Percentiles rank a stretch among this genome's conserved stretches.
These are phyloP conservation scores for Patagioenas fasciata DNA, from an alignment of 2,113 vertebrate genomes.

Conservation along the genomic window DNA sequence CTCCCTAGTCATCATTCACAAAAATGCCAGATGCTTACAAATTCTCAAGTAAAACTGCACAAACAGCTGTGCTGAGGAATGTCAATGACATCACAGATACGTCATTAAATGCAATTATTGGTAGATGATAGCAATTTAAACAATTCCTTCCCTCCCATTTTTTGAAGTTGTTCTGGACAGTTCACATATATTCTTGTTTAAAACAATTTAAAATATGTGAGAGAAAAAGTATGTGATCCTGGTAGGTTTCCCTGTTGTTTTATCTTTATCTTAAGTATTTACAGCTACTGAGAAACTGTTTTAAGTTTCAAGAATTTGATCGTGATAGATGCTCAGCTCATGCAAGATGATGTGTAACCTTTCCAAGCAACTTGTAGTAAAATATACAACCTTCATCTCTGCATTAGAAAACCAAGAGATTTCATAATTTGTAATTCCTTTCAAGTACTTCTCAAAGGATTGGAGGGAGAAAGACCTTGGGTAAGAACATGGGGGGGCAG, in stretches of 20 bases:
- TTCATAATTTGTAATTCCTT: conserved; percentile 48
- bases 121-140: not conserved
- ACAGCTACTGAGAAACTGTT: conserved; percentile 5
- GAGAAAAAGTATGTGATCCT: not conserved
- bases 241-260: not conserved
- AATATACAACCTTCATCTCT: not conserved
- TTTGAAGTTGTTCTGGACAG: not conserved
- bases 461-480: not conserved
- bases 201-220: not conserved
- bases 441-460: conserved; percentile 35
- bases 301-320: conserved; percentile 21
- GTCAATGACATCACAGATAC: not conserved
- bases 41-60: not conserved
- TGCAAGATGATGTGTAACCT: not conserved
- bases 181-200: not conserved
- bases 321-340: not conserved
- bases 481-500: not conserved
- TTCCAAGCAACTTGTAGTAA: not conserved
- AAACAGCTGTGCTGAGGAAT: not conserved
- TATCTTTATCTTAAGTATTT: not conserved
- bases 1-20: not conserved
- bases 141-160: not conserved
- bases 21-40: not conserved
- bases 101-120: not conserved
- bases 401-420: not conserved